Evolutionary conservation across 2,888 invertebrate genomes (phyloP).

Genomic region (Dryomyza anilis): DNA sequence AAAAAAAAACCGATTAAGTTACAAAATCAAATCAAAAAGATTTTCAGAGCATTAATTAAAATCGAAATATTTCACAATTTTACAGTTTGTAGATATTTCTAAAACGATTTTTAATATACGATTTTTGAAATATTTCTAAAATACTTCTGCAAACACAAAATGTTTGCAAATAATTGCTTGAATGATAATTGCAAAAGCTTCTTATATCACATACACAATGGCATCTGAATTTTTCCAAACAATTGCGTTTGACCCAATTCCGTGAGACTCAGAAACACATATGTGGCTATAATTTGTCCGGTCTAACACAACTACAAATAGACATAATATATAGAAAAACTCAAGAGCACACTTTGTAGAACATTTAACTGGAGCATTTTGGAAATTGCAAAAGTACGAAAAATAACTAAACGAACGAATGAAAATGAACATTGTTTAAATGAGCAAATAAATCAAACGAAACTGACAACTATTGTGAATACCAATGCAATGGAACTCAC

Average conservation of each 20-base stretch:
- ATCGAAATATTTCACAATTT: too few relatives aligned
- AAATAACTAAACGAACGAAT: too few relatives aligned
- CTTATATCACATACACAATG: too few relatives aligned
- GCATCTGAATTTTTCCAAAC: slow-evolving; percentile 16
- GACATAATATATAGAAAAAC: not conserved
- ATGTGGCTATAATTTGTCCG: not conserved
- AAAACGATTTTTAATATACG: too few relatives aligned
- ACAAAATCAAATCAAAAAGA: too few relatives aligned
- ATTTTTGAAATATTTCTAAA: too few relatives aligned
- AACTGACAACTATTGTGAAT: slow-evolving; percentile 19
- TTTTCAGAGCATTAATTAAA: too few relatives aligned
- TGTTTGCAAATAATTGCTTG: not conserved
- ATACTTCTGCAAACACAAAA: too few relatives aligned
- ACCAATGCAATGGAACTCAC: too few relatives aligned
- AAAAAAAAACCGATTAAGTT: too few relatives aligned
- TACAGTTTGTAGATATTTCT: too few relatives aligned
- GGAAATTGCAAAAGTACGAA: slow-evolving; percentile 21
- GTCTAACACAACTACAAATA: not conserved
- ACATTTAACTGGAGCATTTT: slow-evolving; percentile 15
- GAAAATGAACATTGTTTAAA: slow-evolving; percentile 23
- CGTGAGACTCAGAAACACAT: not conserved
- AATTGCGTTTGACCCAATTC: slow-evolving; percentile 22
- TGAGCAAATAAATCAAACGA: slow-evolving; percentile 22
- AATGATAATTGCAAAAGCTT: not conserved
- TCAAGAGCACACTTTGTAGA: not conserved